These are phyloP conservation scores for Uropsilus gracilis DNA, from an alignment of 2,113 vertebrate species.

Conservation along the genomic window DNA sequence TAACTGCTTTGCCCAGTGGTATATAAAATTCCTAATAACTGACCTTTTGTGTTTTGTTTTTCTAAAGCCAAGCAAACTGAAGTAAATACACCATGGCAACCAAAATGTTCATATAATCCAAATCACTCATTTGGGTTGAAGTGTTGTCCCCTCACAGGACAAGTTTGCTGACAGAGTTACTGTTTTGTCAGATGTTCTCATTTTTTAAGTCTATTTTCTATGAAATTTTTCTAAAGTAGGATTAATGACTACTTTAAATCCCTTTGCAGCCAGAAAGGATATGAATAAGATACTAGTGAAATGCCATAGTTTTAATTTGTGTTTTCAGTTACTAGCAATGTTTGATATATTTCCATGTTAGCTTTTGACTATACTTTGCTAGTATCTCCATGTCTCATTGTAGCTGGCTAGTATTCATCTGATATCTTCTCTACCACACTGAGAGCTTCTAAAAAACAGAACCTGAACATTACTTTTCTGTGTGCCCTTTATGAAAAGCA, in stretches of 20 bases:
- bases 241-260: slow-evolving; percentile 27
- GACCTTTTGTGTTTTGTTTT: neutral
- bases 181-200: neutral
- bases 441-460: neutral
- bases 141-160: neutral
- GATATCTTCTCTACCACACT: neutral
- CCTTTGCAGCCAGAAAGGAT: slow-evolving; percentile 3
- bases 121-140: neutral
- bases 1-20: neutral
- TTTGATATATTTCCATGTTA: neutral
- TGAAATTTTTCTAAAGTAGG: neutral
- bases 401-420: neutral
- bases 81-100: neutral
- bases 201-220: neutral
- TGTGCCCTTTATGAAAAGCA: neutral
- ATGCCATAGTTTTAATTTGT: slow-evolving; percentile 25
- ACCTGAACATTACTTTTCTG: neutral
- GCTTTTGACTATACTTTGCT: neutral
- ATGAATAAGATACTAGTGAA: neutral
- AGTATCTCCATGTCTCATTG: neutral
- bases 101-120: neutral
- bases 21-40: neutral
- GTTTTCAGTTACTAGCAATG: slow-evolving; percentile 31
- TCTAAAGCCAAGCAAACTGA: neutral
- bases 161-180: neutral